phyloP scores from a whole-genome alignment of 1,140 invertebrate genomes.

The Dysdera silvatica region DNA sequence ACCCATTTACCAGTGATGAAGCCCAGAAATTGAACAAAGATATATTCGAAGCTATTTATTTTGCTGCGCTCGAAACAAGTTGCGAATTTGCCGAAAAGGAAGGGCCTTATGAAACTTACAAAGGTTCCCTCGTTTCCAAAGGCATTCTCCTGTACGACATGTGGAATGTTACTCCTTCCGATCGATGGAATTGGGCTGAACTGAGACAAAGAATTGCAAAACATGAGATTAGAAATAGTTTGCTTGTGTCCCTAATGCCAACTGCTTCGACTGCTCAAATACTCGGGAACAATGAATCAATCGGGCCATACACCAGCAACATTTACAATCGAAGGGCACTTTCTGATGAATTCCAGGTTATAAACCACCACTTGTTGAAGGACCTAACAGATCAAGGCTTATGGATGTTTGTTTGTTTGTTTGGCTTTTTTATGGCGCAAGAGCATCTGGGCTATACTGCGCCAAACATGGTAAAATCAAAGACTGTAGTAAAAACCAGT shows the following conservation, averaged over 20 bases:
- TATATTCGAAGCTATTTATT: constrained; percentile 98
- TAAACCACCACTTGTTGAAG: constrained; percentile 91
- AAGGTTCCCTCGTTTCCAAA: constrained; percentile 84
- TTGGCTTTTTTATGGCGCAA: no score
- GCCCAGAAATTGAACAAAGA: constrained; percentile 83
- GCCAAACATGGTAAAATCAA: no score
- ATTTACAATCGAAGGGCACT: constrained; percentile 90
- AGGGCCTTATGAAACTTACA: constrained; percentile 85
- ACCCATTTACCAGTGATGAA: constrained; percentile 71
- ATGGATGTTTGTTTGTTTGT: no score
- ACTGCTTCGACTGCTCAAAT: constrained; percentile 99
- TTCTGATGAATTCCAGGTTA: constrained; percentile 77
- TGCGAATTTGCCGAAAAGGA: constrained; percentile 83
- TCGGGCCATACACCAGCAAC: constrained; percentile 97
- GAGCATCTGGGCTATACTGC: no score
- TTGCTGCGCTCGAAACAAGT: constrained; percentile 90
- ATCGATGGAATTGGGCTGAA: constrained; percentile 79
- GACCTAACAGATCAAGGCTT: constrained; percentile 83
- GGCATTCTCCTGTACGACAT: constrained; percentile 97
- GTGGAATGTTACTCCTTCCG: constrained; percentile 86
- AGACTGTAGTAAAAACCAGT: no score
- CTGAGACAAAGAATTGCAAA: constrained; percentile 80
- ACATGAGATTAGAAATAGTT: constrained; percentile 86
- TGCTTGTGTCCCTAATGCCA: constrained; percentile 95
- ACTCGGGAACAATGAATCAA: constrained; percentile 96